Evolutionary conservation across 2,113 vertebrate species (phyloP).

Genomic region (Corapipo altera): DNA sequence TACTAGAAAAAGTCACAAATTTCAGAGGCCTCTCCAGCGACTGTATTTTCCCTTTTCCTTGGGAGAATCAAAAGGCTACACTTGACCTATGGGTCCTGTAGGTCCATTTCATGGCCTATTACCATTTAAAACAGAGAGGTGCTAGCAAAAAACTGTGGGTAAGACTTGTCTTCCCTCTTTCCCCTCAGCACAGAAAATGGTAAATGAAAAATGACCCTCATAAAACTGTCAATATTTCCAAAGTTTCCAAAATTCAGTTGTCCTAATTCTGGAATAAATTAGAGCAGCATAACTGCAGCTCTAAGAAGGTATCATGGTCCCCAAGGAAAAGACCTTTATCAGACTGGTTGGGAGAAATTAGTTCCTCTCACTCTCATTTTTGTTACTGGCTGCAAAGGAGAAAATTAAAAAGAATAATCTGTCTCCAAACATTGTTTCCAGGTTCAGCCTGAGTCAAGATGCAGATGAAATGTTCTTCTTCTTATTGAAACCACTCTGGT

Average conservation of each 20-base stretch:
- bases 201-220: neutral
- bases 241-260: neutral
- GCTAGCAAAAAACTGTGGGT: neutral
- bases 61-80: neutral
- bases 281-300: neutral
- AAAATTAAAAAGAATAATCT: slow-evolving; percentile 24
- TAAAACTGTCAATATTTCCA: neutral
- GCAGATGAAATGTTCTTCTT: neutral
- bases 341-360: neutral
- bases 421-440: slow-evolving; percentile 1
- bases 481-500: neutral
- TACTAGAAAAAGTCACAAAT: neutral
- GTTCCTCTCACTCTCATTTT: neutral
- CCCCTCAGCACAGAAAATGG: neutral
- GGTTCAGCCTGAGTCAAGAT: neutral
- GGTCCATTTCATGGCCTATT: neutral
- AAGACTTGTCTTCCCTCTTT: neutral
- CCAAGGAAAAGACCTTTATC: neutral
- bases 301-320: neutral
- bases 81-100: neutral
- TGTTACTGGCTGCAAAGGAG: slow-evolving; percentile 6
- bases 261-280: neutral
- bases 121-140: neutral
- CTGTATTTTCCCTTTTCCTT: neutral
- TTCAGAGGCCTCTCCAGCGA: neutral